These are phyloP conservation scores for Ceryle rudis DNA, from an alignment of 2,797 vertebrate species.

Conservation along the genomic window DNA sequence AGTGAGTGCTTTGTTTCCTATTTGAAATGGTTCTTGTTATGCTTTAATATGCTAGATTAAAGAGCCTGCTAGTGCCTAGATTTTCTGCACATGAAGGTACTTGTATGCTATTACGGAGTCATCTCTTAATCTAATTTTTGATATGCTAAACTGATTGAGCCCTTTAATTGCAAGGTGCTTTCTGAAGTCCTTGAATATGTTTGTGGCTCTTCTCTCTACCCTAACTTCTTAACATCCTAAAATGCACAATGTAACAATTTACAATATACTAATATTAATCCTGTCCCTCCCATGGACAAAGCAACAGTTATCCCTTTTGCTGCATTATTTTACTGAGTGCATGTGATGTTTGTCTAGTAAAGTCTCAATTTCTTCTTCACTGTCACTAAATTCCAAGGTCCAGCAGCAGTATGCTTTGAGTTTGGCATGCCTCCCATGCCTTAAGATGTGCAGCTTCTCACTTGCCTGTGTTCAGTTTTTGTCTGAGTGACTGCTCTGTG, in stretches of 20 bases:
- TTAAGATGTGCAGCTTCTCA: not conserved
- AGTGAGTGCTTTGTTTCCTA: not conserved
- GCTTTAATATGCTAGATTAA: not conserved
- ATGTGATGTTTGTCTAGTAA: not conserved
- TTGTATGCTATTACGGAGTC: not conserved
- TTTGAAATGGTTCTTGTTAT: not conserved
- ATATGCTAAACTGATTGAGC: not conserved
- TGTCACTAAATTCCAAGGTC: not conserved
- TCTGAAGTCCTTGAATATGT: not conserved
- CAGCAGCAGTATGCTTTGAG: not conserved
- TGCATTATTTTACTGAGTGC: not conserved
- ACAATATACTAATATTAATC: not conserved
- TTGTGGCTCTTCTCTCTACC: not conserved
- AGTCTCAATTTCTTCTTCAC: not conserved
- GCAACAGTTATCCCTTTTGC: not conserved
- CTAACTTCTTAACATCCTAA: not conserved
- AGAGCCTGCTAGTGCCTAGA: not conserved
- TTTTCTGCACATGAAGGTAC: not conserved
- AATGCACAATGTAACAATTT: not conserved
- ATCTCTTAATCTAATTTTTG: constrained; percentile 17
- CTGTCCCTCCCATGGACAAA: not conserved
- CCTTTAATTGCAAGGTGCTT: not conserved
- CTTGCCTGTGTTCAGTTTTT: not conserved
- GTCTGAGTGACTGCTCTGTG: not conserved
- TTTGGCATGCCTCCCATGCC: not conserved